A percentile compares a stretch with the other conserved stretches of the same genome.
Evolutionary conservation across 2,797 vertebrate genomes (phyloP).

Genomic region (Acrossocheilus wenchowensis): DNA sequence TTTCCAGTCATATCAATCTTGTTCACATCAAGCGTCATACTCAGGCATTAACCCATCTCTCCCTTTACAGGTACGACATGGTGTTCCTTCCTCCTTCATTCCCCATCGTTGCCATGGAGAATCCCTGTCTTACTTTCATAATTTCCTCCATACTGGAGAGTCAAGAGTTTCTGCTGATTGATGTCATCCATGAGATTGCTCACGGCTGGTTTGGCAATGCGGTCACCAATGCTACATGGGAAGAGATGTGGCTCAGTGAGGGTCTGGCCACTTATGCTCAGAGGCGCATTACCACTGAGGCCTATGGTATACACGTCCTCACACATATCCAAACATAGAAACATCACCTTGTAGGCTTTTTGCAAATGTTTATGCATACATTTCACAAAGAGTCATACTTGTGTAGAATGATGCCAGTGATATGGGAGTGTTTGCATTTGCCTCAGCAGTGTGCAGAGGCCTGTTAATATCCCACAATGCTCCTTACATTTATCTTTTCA

Average conservation of each 20-base stretch:
- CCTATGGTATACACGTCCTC: constrained; percentile 79
- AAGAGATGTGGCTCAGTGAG: constrained; percentile 99
- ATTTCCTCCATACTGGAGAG: constrained; percentile 97
- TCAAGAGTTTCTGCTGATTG: constrained; percentile 93
- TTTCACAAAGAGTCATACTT: neutral
- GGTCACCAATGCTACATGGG: constrained; percentile 96
- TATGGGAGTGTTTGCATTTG: constrained; percentile 22
- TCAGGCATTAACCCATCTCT: neutral
- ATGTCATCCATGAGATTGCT: constrained; percentile 93
- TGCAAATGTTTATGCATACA: constrained; percentile 10
- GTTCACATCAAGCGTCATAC: neutral
- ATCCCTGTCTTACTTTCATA: constrained; percentile 97
- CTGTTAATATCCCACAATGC: neutral
- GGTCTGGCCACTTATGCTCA: constrained; percentile 95
- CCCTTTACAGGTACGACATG: constrained; percentile 87
- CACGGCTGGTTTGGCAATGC: constrained; percentile 98
- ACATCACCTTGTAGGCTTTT: neutral
- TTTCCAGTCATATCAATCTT: neutral
- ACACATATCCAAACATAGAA: constrained; percentile 11
- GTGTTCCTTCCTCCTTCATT: constrained; percentile 97
- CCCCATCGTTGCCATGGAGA: constrained; percentile 98
- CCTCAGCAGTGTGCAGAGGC: neutral
- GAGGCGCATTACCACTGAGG: constrained; percentile 93
- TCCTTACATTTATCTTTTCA: neutral
- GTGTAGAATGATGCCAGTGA: neutral